A percentile compares a stretch with the other conserved stretches of the same genome.
These are phyloP conservation scores for Papilio polyxenes DNA, from an alignment of 1,140 invertebrate genomes.

Conservation along the genomic window DNA sequence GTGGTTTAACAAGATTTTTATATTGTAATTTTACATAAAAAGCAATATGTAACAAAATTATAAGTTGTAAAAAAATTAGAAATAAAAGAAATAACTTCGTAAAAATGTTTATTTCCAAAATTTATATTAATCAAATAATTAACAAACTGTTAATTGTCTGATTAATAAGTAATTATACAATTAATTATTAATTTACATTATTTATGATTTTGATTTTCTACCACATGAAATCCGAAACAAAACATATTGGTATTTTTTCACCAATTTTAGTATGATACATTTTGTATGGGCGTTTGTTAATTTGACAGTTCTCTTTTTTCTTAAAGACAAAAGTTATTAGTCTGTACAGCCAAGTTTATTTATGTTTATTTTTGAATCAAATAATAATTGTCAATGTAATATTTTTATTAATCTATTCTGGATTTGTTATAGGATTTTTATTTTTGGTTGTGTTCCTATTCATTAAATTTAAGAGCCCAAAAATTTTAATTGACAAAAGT, in stretches of 20 bases:
- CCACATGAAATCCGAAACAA: not conserved
- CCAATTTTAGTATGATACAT: too few relatives aligned
- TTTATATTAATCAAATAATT: not conserved
- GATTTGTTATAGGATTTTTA: not conserved
- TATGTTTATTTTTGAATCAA: too few relatives aligned
- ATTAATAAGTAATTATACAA: not conserved
- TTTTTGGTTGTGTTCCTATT: conserved; percentile 29
- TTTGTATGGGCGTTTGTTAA: too few relatives aligned
- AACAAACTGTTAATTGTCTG: not conserved
- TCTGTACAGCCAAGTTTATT: too few relatives aligned
- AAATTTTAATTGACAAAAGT: not conserved
- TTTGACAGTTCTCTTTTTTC: not conserved
- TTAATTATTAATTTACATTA: not conserved
- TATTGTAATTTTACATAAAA: not conserved
- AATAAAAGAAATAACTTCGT: not conserved
- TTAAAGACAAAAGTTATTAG: not conserved
- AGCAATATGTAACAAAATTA: not conserved
- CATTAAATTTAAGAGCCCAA: not conserved
- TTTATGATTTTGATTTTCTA: not conserved
- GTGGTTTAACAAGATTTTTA: not conserved
- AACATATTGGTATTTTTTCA: too few relatives aligned
- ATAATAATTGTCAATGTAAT: too few relatives aligned
- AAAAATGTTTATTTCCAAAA: not conserved
- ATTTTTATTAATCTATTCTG: too few relatives aligned
- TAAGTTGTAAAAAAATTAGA: not conserved